phyloP scores from a whole-genome alignment of 2,797 vertebrate genomes.

The Cephalopachus bancanus region DNA sequence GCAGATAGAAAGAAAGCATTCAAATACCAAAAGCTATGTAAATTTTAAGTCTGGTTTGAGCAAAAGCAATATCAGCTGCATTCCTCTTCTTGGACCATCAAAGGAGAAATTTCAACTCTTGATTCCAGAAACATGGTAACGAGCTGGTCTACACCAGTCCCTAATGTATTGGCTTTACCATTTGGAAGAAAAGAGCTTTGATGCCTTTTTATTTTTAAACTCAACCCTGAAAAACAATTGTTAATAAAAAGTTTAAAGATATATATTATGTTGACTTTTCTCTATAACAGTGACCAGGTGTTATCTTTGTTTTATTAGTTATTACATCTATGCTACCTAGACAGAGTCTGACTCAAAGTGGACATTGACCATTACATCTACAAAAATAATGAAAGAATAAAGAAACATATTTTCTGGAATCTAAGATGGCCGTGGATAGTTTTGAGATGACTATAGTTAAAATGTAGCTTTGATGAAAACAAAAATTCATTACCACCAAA shows the following conservation, averaged over 20 bases:
- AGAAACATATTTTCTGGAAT: not conserved
- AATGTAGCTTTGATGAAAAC: not conserved
- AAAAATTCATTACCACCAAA: not conserved
- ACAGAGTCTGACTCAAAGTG: not conserved
- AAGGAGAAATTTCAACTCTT: not conserved
- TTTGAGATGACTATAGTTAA: not conserved
- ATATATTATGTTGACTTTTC: not conserved
- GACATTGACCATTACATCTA: not conserved
- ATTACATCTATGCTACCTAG: not conserved
- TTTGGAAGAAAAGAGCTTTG: not conserved
- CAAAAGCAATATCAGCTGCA: not conserved
- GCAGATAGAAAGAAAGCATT: not conserved
- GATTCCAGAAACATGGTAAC: not conserved
- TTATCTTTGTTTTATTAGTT: not conserved
- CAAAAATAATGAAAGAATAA: not conserved
- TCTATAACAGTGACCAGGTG: not conserved
- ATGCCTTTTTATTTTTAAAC: not conserved
- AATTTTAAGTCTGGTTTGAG: not conserved
- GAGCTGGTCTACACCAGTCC: rapidly evolving
- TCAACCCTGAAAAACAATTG: not conserved
- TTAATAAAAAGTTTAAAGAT: not conserved
- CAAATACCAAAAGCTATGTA: not conserved
- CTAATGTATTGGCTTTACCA: not conserved
- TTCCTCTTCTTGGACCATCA: too few relatives aligned
- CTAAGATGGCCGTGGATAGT: not conserved